These are phyloP conservation scores for Betta splendens DNA, from an alignment of 2,797 vertebrate genomes.

Conservation along the genomic window DNA sequence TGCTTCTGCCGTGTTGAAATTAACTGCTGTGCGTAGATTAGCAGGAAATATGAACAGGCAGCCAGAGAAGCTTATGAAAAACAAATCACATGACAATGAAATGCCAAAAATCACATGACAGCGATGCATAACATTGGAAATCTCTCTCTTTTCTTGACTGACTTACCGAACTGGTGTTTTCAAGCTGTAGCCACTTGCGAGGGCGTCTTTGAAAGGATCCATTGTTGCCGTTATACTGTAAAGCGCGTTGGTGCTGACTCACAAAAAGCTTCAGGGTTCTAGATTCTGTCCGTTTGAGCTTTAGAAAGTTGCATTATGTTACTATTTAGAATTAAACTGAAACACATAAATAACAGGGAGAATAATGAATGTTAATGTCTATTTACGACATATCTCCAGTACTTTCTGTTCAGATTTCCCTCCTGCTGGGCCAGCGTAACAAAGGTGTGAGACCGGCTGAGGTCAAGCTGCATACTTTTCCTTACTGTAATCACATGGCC, in stretches of 20 bases:
- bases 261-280: no score
- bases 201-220: constrained; percentile 17
- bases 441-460: constrained; percentile 66
- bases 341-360: no score
- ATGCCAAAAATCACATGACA: constrained; percentile 27
- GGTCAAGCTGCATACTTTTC: constrained; percentile 72
- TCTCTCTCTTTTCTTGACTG: neutral
- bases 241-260: neutral
- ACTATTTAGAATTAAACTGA: no score
- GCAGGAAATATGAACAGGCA: neutral
- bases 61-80: constrained; percentile 7
- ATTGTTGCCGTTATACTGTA: constrained; percentile 8
- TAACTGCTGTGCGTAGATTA: neutral
- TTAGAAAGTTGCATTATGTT: no score
- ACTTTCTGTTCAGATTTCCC: constrained; percentile 3
- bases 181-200: constrained; percentile 14
- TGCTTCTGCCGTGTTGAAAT: constrained; percentile 14
- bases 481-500: constrained; percentile 65
- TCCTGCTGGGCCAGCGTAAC: constrained; percentile 38
- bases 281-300: no score
- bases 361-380: no score
- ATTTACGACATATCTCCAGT: neutral
- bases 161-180: constrained; percentile 26
- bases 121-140: constrained; percentile 14
- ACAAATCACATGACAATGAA: constrained; percentile 21